These are phyloP conservation scores for Xenopus borealis DNA, from an alignment of 2,113 vertebrate genomes.

Conservation along the genomic window DNA sequence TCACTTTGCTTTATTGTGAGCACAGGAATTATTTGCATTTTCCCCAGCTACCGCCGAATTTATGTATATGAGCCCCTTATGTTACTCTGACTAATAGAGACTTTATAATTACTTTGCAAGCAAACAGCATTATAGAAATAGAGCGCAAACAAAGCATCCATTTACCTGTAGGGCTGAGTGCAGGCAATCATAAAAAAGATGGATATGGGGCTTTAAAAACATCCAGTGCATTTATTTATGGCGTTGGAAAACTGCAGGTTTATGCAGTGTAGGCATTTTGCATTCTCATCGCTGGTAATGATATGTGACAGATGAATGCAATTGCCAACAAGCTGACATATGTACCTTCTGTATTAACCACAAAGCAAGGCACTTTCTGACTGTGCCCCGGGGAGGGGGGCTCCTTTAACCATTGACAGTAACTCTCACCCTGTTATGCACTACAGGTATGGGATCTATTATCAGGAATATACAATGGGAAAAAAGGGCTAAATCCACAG, in stretches of 20 bases:
- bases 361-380: too few relatives aligned
- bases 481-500: too few relatives aligned
- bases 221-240: constrained; percentile 2
- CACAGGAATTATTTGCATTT: constrained; percentile 20
- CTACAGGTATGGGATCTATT: too few relatives aligned
- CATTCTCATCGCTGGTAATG: constrained; percentile 1
- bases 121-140: constrained; percentile 14
- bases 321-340: constrained; percentile 12
- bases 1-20: constrained; percentile 21
- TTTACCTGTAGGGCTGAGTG: constrained; percentile 10
- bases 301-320: constrained; percentile 11
- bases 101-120: constrained; percentile 35
- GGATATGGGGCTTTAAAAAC: neutral
- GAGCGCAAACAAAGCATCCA: neutral
- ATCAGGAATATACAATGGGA: too few relatives aligned
- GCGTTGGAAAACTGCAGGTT: constrained; percentile 9
- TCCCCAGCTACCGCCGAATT: constrained; percentile 22
- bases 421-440: too few relatives aligned
- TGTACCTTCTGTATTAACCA: neutral
- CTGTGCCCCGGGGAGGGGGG: too few relatives aligned
- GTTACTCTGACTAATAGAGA: constrained; percentile 28
- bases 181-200: constrained; percentile 6
- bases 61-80: constrained; percentile 38
- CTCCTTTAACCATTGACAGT: too few relatives aligned
- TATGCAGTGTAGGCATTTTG: neutral